Base-by-base conservation (phyloP, 2,888 invertebrate species). In the Drosophila kambysellisi region DNA sequence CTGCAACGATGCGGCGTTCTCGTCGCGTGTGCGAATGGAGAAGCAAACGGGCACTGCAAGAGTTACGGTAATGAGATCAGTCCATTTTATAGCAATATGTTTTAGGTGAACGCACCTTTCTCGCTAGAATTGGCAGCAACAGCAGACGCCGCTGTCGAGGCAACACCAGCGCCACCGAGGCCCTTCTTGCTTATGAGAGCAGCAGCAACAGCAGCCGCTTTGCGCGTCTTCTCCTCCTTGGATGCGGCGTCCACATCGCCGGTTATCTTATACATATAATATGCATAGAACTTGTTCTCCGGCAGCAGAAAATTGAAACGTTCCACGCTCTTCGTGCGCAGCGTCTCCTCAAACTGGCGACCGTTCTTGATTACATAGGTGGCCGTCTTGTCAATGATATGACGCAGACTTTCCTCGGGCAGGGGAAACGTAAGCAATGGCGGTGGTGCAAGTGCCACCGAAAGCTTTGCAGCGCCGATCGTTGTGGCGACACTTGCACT, bases 301-400 rank as follows among this genome's bases (percentile, higher is more conserved):
- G 96, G 94, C 73, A 97, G 95, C 1, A 99, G 93, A 92, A 99
- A 99, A 32, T 96, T 96, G 93, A 99, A 99, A 39, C 98, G 94
- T 0, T 96, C 95, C 92, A 99, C 98, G 61, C 96, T 96, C 91
- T 97, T 97, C 4, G 95, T 95, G 82, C 96, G 96, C 12, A 98
- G 96, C 33, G 97, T 97, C 41, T 96, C 95, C 86, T 99, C 99
- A 92, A 99, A 99, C 88, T 97, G 97, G 64, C 96, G 95, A 0
- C 99, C 99, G 93, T 99, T 99, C 84, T 98, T 97, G 1, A 98
- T 97, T 0, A 99, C 99, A 93, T 99, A 99, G 76, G 96, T 96
- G 0, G 99, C 99, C 96, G 99, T 98, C 93, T 99, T 98, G 93
- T 99, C 98, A 68, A 99, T 97, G 11, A 99, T 97, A 29, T 97